Base-by-base conservation (phyloP, 2,113 vertebrate species). In the Vimba vimba region DNA sequence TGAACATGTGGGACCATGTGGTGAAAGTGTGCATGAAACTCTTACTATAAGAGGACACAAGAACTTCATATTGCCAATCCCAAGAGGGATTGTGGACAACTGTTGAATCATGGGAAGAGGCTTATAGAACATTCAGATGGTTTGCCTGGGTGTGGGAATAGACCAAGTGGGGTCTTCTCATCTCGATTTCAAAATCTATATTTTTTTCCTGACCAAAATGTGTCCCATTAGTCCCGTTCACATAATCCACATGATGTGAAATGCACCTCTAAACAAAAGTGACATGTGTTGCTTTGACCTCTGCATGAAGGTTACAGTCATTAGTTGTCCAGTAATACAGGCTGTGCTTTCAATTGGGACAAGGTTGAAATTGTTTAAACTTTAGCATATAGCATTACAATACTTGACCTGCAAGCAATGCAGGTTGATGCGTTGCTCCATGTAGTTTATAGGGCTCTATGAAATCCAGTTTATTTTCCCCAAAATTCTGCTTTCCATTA, bases 101-200 rank as follows among this genome's bases (percentile, higher is more conserved):
- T 23, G 8, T 25, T 15, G 74, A 84, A 81, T 77, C 66, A 83
- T 86, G 85, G 57, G 85, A 88, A 86, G 75, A 50, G 45, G 33
- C 33, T 84, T 81, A 84, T 79, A 55, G 55, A 50, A 74, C 27
- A 62, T 55, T 36, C 25, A 27, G 39, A 52, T 68, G 77, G 33
- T 82, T 66, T 82, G 79, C 62, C n/a, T 50, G 85, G 66, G 76
- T 88, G 85, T 86, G 87, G 87, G 81, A 88, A 88, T 80, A 68
- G 75, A 82, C 43, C 25, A 43, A 71, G 73, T 59, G 73, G n/a
- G 43, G 68, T 79, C 50, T 66, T 88, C 87, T 83, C 87, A 88
- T 81, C 23, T 85, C n/a, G n/a, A 81, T 79, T 50, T 21, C 1
- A 7, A 59, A 25, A 47, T 68, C 59, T 25, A 23, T 57, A 33